Evolutionary conservation across 2,113 vertebrate species (phyloP).

Genomic region (Monopterus albus): DNA sequence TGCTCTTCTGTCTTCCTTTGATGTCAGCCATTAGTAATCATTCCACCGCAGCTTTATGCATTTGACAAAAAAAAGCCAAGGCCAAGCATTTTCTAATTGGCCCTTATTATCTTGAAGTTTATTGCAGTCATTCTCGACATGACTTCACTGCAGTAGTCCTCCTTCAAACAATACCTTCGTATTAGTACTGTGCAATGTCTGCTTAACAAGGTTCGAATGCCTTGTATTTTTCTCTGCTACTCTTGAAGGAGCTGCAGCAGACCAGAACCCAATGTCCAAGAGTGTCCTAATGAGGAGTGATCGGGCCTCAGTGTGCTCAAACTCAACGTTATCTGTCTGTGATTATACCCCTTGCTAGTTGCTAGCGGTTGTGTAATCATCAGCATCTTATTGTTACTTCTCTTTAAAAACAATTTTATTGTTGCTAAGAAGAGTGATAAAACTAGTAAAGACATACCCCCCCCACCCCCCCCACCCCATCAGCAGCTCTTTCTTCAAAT

Average conservation of each 20-base stretch:
- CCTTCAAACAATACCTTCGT: conserved; percentile 43
- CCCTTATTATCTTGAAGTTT: conserved; percentile 47
- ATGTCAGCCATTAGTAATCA: conserved; percentile 49
- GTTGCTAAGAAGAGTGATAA: conserved; percentile 13
- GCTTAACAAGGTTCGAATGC: conserved; percentile 34
- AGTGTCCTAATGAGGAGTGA: conserved; percentile 42
- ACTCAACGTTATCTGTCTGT: conserved; percentile 24
- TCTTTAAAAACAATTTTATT: conserved; percentile 40
- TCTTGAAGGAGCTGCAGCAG: not conserved
- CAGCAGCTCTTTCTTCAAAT: conserved; percentile 1
- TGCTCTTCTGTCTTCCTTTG: conserved; percentile 47
- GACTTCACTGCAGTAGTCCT: conserved; percentile 22
- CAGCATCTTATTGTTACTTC: conserved; percentile 36
- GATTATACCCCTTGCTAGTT: conserved; percentile 53
- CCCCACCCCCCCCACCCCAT: not conserved
- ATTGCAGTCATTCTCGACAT: conserved; percentile 36
- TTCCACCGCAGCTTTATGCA: conserved; percentile 38
- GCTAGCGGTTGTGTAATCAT: conserved; percentile 37
- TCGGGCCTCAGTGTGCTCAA: conserved; percentile 25
- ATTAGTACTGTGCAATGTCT: conserved; percentile 62
- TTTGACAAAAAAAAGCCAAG: conserved; percentile 49
- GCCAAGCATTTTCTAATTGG: conserved; percentile 59
- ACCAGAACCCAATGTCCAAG: conserved; percentile 31
- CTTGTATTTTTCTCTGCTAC: conserved; percentile 34
- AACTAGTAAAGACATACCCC: conserved; percentile 12